These are phyloP conservation scores for Hirtodrosophila alboralis DNA, from an alignment of 2,888 invertebrate genomes.

Conservation along the genomic window DNA sequence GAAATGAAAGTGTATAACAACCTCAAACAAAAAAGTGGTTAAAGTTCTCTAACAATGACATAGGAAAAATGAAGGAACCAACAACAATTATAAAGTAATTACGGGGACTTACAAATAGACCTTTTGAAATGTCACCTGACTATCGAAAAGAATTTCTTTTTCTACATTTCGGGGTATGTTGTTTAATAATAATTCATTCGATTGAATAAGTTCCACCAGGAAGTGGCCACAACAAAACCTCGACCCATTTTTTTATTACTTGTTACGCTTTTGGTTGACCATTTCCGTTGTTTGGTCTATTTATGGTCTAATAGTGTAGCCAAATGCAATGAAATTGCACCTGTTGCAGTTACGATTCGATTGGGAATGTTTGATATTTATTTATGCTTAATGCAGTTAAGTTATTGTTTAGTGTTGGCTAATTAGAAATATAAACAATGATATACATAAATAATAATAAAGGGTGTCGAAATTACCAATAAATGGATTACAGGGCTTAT, in stretches of 20 bases:
- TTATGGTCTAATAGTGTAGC: constrained; percentile 6
- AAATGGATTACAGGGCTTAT: too few relatives aligned
- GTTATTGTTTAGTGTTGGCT: too few relatives aligned
- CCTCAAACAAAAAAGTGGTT: constrained; percentile 22
- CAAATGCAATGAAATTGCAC: constrained; percentile 23
- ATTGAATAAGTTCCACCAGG: constrained; percentile 5
- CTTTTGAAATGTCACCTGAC: constrained; percentile 42
- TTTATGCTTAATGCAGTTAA: too few relatives aligned
- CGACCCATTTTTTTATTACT: constrained; percentile 47
- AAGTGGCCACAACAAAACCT: constrained; percentile 45
- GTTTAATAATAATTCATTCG: constrained; percentile 8
- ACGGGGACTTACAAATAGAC: constrained; percentile 31
- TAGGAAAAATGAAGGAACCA: constrained; percentile 9
- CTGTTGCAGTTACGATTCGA: constrained; percentile 37
- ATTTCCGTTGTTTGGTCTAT: constrained; percentile 27
- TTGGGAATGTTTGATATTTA: not conserved
- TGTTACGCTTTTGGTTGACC: constrained; percentile 40
- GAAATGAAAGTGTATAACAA: constrained; percentile 51
- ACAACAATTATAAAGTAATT: constrained; percentile 66
- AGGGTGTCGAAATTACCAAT: too few relatives aligned
- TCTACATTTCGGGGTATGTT: constrained; percentile 1
- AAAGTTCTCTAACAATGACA: constrained; percentile 25
- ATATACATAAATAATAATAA: too few relatives aligned
- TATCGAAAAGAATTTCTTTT: constrained; percentile 1
- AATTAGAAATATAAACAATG: too few relatives aligned